Evolutionary conservation across 1,140 invertebrate genomes (phyloP).

Genomic region (Hycleus phaleratus): DNA sequence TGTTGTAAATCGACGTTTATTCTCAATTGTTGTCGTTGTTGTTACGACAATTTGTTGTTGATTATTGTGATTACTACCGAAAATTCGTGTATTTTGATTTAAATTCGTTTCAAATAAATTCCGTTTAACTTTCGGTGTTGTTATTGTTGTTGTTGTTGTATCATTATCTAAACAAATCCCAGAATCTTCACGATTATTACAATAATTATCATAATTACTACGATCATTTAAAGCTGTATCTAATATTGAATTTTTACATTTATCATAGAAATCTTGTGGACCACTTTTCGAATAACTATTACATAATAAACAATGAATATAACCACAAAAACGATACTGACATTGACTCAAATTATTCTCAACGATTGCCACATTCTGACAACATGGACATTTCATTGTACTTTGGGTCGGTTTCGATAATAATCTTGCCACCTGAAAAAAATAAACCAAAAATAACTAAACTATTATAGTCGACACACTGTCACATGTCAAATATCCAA

Average conservation of each 20-base stretch:
- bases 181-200: not conserved
- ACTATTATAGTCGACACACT: too few species aligned
- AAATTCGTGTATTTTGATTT: not conserved
- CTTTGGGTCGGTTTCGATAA: slow-evolving; percentile 21
- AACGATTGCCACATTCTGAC: slow-evolving; percentile 25
- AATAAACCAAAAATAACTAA: not conserved
- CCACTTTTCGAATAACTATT: slow-evolving; percentile 22
- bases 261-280: slow-evolving; percentile 28
- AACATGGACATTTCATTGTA: slow-evolving; percentile 26
- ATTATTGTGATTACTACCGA: not conserved
- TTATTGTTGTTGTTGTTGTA: not conserved
- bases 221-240: not conserved
- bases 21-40: slow-evolving; percentile 3
- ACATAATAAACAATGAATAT: slow-evolving; percentile 30
- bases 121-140: slow-evolving; percentile 19
- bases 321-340: slow-evolving; percentile 26
- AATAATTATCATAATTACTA: not conserved
- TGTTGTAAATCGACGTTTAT: not conserved
- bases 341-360: slow-evolving; percentile 30
- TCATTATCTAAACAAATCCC: slow-evolving; percentile 12
- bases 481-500: too few species aligned
- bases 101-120: slow-evolving; percentile 12
- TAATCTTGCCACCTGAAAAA: slow-evolving; percentile 19
- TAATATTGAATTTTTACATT: slow-evolving; percentile 9
- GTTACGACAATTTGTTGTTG: not conserved